Percentiles rank a stretch among this genome's conserved stretches.
Conservation (phyloP, 2,113 vertebrate genomes). For the Phaethornis superciliosus region DNA sequence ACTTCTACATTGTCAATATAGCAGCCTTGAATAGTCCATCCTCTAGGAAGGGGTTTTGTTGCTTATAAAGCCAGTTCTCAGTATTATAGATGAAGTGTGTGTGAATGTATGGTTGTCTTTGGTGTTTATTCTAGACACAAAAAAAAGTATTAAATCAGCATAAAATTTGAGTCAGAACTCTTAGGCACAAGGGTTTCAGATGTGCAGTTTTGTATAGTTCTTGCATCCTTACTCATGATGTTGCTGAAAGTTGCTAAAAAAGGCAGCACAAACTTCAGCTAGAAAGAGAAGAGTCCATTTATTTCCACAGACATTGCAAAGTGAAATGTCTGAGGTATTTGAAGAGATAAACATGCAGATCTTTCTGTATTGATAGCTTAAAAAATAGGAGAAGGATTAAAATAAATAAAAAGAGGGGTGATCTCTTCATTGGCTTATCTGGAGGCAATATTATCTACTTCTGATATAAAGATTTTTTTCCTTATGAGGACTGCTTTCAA, state of each 20-base stretch:
- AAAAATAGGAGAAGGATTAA: not conserved
- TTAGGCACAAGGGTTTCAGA: fast-evolving
- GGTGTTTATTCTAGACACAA: not conserved
- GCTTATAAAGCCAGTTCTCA: not conserved
- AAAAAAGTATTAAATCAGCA: not conserved
- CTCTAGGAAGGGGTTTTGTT: not conserved
- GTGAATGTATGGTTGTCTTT: not conserved
- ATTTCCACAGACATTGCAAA: not conserved
- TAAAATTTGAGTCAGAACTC: not conserved
- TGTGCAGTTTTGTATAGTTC: not conserved
- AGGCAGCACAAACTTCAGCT: not conserved
- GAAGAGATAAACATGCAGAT: not conserved
- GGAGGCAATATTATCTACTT: not conserved
- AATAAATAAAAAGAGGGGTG: not conserved
- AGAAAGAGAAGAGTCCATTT: not conserved
- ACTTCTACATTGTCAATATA: not conserved
- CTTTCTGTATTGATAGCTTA: not conserved
- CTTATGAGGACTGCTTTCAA: not conserved
- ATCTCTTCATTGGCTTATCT: not conserved
- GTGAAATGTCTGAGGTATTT: not conserved
- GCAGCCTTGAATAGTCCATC: not conserved
- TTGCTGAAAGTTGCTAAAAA: not conserved
- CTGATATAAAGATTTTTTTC: not conserved
- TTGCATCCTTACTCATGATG: not conserved
- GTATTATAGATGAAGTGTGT: not conserved